These are phyloP conservation scores for Aotus griseimembra DNA, from an alignment of 2,797 vertebrate species.

Conservation along the genomic window DNA sequence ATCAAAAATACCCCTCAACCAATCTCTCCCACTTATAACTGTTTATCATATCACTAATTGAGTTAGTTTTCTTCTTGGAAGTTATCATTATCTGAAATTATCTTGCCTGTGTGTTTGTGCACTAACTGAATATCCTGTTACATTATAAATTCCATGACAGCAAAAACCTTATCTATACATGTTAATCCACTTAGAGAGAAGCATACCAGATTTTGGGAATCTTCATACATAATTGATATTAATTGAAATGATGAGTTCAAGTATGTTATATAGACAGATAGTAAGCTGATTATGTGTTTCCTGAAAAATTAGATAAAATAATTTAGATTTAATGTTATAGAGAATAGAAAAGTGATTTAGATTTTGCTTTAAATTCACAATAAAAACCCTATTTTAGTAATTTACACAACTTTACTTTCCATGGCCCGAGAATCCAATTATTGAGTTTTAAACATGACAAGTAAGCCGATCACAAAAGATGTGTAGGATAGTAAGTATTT, in stretches of 20 bases:
- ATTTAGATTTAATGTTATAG: background rate
- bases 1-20: background rate
- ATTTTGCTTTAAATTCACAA: slow-evolving; percentile 8
- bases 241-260: background rate
- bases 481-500: background rate
- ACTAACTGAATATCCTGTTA: background rate
- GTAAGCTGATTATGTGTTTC: background rate
- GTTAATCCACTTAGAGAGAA: background rate
- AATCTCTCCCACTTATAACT: background rate
- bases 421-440: background rate
- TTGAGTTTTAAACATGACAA: slow-evolving; percentile 22
- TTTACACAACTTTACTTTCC: slow-evolving; percentile 13
- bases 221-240: background rate
- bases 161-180: background rate
- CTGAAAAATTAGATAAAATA: background rate
- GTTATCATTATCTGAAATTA: background rate
- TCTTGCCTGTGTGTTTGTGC: background rate
- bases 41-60: background rate
- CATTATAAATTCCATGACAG: background rate
- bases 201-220: background rate
- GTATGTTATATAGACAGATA: background rate
- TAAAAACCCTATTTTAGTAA: background rate
- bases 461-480: background rate
- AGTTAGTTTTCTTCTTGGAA: background rate
- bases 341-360: background rate